Conservation (phyloP, 2,888 invertebrate genomes). For the Graphium colonna region DNA sequence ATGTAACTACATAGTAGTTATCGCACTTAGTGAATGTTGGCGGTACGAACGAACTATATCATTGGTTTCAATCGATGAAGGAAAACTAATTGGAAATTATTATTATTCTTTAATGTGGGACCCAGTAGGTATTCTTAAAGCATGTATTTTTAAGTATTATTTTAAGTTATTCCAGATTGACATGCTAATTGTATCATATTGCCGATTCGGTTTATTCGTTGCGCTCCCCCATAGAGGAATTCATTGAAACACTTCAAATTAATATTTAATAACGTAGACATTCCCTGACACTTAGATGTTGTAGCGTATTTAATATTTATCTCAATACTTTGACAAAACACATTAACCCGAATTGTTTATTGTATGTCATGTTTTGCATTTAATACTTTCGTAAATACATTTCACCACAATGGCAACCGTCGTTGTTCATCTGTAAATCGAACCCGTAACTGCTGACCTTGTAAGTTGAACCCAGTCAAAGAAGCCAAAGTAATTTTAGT, state of each 20-base stretch:
- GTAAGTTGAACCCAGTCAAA: slow-evolving; percentile 42
- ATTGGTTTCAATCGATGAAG: slow-evolving; percentile 41
- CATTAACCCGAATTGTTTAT: not conserved
- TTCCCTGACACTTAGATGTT: slow-evolving; percentile 42
- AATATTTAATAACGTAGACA: slow-evolving; percentile 46
- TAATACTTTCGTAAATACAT: slow-evolving; percentile 9
- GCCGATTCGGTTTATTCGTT: slow-evolving; percentile 38
- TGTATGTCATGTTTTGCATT: slow-evolving; percentile 23
- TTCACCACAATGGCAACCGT: slow-evolving; percentile 12
- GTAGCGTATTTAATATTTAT: slow-evolving; percentile 22
- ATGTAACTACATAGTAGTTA: slow-evolving; percentile 46
- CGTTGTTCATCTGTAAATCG: slow-evolving; percentile 13
- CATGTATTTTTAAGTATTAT: slow-evolving; percentile 69
- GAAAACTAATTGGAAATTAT: slow-evolving; percentile 24
- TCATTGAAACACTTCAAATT: slow-evolving; percentile 35
- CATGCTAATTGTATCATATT: slow-evolving; percentile 49
- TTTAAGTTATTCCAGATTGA: slow-evolving; percentile 73
- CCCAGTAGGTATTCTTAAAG: slow-evolving; percentile 69
- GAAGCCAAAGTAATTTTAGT: slow-evolving; percentile 47
- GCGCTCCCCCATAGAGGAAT: slow-evolving; percentile 34
- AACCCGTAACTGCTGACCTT: not conserved
- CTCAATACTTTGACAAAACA: not conserved
- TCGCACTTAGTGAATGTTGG: slow-evolving; percentile 72
- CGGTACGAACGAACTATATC: slow-evolving; percentile 60
- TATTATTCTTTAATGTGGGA: slow-evolving; percentile 65